Conservation (phyloP, 37 sponge, comb jelly and placozoan genomes). For the Haliclona indistincta region DNA sequence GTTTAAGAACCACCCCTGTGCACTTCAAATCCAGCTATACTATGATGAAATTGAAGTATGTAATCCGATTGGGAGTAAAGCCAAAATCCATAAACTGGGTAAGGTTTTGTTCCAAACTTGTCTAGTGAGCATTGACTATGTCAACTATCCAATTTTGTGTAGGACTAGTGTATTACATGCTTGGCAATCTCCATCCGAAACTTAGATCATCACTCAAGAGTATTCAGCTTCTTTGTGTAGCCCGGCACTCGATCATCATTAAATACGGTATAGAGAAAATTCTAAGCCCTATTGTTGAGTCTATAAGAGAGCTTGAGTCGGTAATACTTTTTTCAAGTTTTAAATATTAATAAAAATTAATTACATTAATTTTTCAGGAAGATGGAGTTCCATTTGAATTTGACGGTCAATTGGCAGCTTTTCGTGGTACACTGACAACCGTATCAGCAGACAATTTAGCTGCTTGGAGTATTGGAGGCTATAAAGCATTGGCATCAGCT, state of each 20-base stretch:
- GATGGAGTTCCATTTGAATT: slow-evolving; percentile 12
- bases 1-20: not conserved
- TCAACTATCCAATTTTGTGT: too few relatives aligned
- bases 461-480: slow-evolving; percentile 9
- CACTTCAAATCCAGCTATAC: slow-evolving; percentile 20
- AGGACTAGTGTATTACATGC: slow-evolving; percentile 39
- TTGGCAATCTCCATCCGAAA: slow-evolving; percentile 31
- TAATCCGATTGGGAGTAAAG: slow-evolving; percentile 22
- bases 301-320: slow-evolving; percentile 22
- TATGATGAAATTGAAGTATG: slow-evolving; percentile 25
- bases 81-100: slow-evolving; percentile 24
- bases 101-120: too few relatives aligned
- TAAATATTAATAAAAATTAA: too few relatives aligned
- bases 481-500: slow-evolving; percentile 17
- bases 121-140: not conserved
- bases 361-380: slow-evolving; percentile 1
- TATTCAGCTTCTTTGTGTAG: slow-evolving; percentile 31
- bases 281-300: slow-evolving; percentile 30
- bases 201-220: slow-evolving; percentile 9
- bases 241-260: not conserved
- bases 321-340: not conserved
- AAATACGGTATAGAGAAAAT: slow-evolving; percentile 36
- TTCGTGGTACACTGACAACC: slow-evolving; percentile 14
- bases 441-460: slow-evolving; percentile 43
- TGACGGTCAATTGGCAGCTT: not conserved